Evolutionary conservation across 2,888 invertebrate species (phyloP).

Genomic region (Malthinus seriepunctatus): DNA sequence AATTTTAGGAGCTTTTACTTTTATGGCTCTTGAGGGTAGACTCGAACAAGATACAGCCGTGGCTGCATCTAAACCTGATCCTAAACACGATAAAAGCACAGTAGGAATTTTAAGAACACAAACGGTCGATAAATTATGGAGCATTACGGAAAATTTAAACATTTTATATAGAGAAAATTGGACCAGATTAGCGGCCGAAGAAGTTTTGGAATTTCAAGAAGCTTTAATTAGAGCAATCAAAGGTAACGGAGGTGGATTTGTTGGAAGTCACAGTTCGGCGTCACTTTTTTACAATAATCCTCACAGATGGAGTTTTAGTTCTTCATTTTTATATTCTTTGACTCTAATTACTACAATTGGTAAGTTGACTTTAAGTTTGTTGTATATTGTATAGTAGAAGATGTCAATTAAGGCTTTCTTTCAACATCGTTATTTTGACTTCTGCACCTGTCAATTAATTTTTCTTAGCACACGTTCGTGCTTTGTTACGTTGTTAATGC

Average conservation of each 20-base stretch:
- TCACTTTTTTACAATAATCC: conserved; percentile 49
- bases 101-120: conserved; percentile 61
- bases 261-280: conserved; percentile 54
- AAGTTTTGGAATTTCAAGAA: conserved; percentile 83
- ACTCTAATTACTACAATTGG: conserved; percentile 95
- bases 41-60: conserved; percentile 62
- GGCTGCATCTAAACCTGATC: conserved; percentile 66
- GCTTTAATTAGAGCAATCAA: conserved; percentile 58
- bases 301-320: conserved; percentile 88
- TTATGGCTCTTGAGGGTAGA: conserved; percentile 79
- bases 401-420: too few species aligned
- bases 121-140: conserved; percentile 83
- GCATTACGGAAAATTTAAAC: conserved; percentile 84
- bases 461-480: too few species aligned
- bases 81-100: conserved; percentile 48
- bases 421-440: too few species aligned
- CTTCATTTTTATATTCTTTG: conserved; percentile 89
- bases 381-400: not conserved
- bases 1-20: conserved; percentile 88
- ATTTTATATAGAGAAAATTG: conserved; percentile 90
- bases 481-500: too few species aligned
- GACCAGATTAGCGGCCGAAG: conserved; percentile 85
- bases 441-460: too few species aligned
- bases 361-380: conserved; percentile 56
- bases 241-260: conserved; percentile 37